Evolutionary conservation across 2,888 invertebrate genomes (phyloP).

Genomic region (Lasioglossum marginatum): DNA sequence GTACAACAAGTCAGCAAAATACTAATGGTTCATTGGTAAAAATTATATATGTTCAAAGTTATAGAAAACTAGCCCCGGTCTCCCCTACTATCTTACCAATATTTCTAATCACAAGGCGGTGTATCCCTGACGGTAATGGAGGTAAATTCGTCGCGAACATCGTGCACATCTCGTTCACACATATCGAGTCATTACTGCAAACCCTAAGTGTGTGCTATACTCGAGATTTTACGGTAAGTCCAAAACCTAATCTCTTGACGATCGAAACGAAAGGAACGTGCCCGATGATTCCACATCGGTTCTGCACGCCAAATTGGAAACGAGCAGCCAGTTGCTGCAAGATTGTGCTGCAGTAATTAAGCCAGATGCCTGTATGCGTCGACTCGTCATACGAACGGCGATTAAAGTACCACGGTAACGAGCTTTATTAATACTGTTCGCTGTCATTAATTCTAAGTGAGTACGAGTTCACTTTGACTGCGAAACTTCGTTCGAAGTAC

Average conservation of each 20-base stretch:
- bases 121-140: too few relatives aligned
- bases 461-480: background rate
- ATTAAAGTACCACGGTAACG: constrained; percentile 53
- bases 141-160: too few relatives aligned
- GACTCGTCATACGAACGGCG: constrained; percentile 31
- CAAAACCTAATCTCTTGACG: background rate
- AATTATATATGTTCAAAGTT: too few relatives aligned
- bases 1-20: too few relatives aligned
- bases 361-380: constrained; percentile 28
- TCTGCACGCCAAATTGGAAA: constrained; percentile 43
- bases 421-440: constrained; percentile 53
- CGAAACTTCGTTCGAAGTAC: constrained; percentile 15
- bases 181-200: too few relatives aligned
- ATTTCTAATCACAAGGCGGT: too few relatives aligned
- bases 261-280: background rate
- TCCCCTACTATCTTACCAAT: too few relatives aligned
- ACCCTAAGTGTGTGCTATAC: background rate
- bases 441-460: constrained; percentile 38
- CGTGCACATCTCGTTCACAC: too few relatives aligned
- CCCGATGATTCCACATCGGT: constrained; percentile 22
- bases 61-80: too few relatives aligned
- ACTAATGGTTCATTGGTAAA: too few relatives aligned
- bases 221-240: background rate
- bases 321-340: constrained; percentile 50
- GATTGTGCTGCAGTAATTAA: constrained; percentile 59